Conservation (phyloP, 2,797 vertebrate genomes). For the Denticeps clupeoides region DNA sequence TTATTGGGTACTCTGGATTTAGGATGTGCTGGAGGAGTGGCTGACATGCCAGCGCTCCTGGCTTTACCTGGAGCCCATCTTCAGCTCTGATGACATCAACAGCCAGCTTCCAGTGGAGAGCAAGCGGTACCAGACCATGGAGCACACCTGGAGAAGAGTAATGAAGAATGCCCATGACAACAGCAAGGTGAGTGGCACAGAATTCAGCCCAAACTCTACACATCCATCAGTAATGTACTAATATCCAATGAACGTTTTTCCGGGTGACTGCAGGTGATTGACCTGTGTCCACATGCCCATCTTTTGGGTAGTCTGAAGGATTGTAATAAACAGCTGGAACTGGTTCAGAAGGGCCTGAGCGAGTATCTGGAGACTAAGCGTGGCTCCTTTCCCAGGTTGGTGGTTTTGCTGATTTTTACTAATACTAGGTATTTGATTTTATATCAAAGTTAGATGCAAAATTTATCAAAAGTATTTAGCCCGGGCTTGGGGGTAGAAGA, state of each 20-base stretch:
- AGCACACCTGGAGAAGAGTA: slow-evolving; percentile 69
- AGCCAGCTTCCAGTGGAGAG: slow-evolving; percentile 75
- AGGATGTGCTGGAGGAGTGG: slow-evolving; percentile 91
- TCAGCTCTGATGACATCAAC: slow-evolving; percentile 83
- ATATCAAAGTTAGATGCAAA: neutral
- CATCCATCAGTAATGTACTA: too few species aligned
- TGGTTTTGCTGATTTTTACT: neutral
- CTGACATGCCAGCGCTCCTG: slow-evolving; percentile 76
- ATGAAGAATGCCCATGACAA: slow-evolving; percentile 71
- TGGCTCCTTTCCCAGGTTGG: slow-evolving; percentile 67
- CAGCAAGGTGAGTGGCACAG: slow-evolving; percentile 54
- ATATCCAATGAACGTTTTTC: slow-evolving; percentile 2
- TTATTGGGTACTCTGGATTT: too few species aligned
- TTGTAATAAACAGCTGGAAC: slow-evolving; percentile 69
- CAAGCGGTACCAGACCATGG: slow-evolving; percentile 69
- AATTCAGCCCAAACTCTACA: neutral
- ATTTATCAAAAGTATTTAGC: neutral
- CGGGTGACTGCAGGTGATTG: slow-evolving; percentile 65
- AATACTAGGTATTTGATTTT: neutral
- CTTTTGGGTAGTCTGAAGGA: slow-evolving; percentile 64
- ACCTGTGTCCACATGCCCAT: slow-evolving; percentile 64
- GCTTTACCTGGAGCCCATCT: slow-evolving; percentile 88
- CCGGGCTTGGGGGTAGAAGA: too few species aligned
- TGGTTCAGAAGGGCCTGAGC: slow-evolving; percentile 81
- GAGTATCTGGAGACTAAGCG: slow-evolving; percentile 83